Base-by-base conservation (phyloP, 2,113 vertebrate genomes). In the Hystrix brachyura region DNA sequence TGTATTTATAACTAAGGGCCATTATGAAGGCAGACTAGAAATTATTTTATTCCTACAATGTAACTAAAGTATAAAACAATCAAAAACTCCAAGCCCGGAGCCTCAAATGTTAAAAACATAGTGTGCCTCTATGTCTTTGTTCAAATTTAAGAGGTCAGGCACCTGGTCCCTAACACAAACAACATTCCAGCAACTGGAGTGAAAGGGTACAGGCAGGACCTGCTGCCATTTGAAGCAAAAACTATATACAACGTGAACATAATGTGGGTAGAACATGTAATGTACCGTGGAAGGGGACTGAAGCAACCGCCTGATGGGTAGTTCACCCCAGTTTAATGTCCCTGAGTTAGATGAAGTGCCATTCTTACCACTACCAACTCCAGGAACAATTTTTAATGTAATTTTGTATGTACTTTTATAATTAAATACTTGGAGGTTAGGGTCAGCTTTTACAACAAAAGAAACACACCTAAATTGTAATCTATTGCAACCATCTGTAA, bases 401-500 rank as follows among this genome's bases (percentile, higher is more conserved):
- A 81, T 51, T 67, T 90, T 67, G 32, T 15, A 69, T 19, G 32
- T 4, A 48, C 67, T 69, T 84, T 88, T 82, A 92, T 57, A 80
- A 46, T 78, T 59, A 94, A 85, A 78, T 64, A 65, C 32, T 71
- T 71, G 94, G 53, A 96, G 59, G 71, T 86, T 12, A 51, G 17
- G 27, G 43, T 32, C 34, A 65, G 72, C 7, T 93, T 86, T 83
- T 89, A 18, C 29, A 59, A 59, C 38, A 83, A 83, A 53, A 72
- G 67, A 94, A 91, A 93, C 25, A 1, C 34, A 17, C 64, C 48
- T 91, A 79, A 64, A 86, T 23, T 85, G 27, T 65, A 65, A 27
- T 72, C 32, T 29, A 59, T 23, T 4, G 19, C 25, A 93, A 74
- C 27, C 15, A 34, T 13, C 27, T 85, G 32, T 94, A 78, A 90